Evolutionary conservation across 2,113 vertebrate species (phyloP).

Genomic region (Limanda limanda): DNA sequence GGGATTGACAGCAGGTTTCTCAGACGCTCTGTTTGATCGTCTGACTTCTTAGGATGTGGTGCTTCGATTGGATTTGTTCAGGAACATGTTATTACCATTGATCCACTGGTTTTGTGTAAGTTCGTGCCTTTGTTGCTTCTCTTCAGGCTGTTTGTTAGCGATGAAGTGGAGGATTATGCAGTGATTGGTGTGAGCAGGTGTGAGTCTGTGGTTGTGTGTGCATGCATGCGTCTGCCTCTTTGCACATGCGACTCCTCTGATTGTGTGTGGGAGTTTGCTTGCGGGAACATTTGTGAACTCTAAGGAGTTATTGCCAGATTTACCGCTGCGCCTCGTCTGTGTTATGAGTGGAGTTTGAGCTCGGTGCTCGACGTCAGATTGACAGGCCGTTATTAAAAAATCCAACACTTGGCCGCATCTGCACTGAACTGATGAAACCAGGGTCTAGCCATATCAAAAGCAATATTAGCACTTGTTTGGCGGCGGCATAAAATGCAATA

Average conservation of each 20-base stretch:
- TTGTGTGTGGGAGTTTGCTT: slow-evolving; percentile 60
- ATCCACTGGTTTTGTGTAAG: slow-evolving; percentile 29
- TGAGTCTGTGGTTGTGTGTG: background rate
- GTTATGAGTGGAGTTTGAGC: slow-evolving; percentile 74
- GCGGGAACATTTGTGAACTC: slow-evolving; percentile 57
- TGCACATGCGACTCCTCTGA: slow-evolving; percentile 13
- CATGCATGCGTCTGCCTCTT: slow-evolving; percentile 12
- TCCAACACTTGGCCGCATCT: slow-evolving; percentile 80
- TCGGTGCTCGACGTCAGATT: slow-evolving; percentile 74
- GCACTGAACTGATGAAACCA: slow-evolving; percentile 79
- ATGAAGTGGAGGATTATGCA: slow-evolving; percentile 11
- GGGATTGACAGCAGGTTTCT: slow-evolving; percentile 50
- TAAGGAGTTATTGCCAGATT: slow-evolving; percentile 78
- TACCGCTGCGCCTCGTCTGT: slow-evolving; percentile 63
- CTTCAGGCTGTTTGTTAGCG: slow-evolving; percentile 4
- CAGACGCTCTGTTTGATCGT: slow-evolving; percentile 51
- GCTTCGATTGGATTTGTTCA: slow-evolving; percentile 30
- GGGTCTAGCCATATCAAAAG: slow-evolving; percentile 76
- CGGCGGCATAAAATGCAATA: slow-evolving; percentile 79
- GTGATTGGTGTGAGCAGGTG: background rate
- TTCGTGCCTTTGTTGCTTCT: background rate
- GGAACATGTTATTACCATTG: slow-evolving; percentile 42
- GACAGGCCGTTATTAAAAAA: slow-evolving; percentile 86
- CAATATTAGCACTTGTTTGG: slow-evolving; percentile 81
- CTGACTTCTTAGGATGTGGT: slow-evolving; percentile 29